A percentile compares a stretch with the other conserved stretches of the same genome.
Evolutionary conservation across 2,113 vertebrate genomes (phyloP).

Genomic region (Myodes glareolus): DNA sequence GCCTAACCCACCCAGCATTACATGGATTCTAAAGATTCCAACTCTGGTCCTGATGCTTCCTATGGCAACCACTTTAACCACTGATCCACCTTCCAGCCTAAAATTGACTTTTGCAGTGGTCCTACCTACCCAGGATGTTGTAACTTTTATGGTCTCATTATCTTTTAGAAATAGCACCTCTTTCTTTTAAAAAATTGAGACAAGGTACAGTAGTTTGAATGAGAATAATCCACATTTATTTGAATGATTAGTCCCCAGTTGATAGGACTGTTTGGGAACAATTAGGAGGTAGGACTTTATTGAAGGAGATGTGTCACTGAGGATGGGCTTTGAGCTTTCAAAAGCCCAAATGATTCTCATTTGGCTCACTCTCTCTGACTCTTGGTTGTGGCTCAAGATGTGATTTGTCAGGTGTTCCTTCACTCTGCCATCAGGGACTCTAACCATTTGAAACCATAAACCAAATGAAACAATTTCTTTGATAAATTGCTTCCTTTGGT

Average conservation of each 20-base stretch:
- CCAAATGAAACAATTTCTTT: not conserved
- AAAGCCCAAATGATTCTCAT: not conserved
- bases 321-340: not conserved
- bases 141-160: not conserved
- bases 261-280: not conserved
- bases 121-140: not conserved
- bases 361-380: not conserved
- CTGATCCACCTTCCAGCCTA: not conserved
- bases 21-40: not conserved
- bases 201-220: no score
- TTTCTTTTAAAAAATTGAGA: not conserved
- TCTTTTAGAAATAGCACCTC: not conserved
- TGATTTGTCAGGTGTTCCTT: not conserved
- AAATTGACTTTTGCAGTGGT: not conserved
- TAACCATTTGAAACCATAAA: not conserved
- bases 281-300: not conserved
- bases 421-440: not conserved
- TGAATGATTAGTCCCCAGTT: not conserved
- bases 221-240: not conserved
- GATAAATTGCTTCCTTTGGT: not conserved
- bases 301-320: not conserved
- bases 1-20: not conserved
- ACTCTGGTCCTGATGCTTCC: not conserved
- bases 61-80: not conserved
- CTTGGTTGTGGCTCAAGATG: not conserved